Evolutionary conservation across 2,888 invertebrate genomes (phyloP).

Genomic region (Steinernema carpocapsae): DNA sequence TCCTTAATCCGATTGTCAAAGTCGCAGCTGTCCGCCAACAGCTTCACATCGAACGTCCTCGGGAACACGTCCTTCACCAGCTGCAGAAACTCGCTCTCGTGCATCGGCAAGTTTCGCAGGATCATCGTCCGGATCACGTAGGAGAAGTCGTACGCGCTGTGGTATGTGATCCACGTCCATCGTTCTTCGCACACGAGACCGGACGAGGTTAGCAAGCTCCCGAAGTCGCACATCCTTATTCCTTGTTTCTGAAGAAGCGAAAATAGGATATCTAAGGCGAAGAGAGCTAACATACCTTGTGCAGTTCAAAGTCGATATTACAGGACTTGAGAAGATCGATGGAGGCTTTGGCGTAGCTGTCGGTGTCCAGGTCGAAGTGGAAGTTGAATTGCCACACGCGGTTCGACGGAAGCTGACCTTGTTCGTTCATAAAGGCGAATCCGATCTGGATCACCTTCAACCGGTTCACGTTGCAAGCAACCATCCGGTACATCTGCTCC

Average conservation of each 20-base stretch:
- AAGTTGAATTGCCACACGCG: slow-evolving; percentile 99
- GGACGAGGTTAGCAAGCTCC: slow-evolving; percentile 94
- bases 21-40: slow-evolving; percentile 85
- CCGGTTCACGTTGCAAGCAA: slow-evolving; percentile 95
- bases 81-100: slow-evolving; percentile 89
- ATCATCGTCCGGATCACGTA: slow-evolving; percentile 77
- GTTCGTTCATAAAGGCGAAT: slow-evolving; percentile 95
- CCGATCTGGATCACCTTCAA: slow-evolving; percentile 88
- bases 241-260: slow-evolving; percentile 76
- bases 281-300: slow-evolving; percentile 78
- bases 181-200: slow-evolving; percentile 93
- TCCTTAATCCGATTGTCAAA: too few species aligned
- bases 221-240: slow-evolving; percentile 94
- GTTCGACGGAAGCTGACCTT: slow-evolving; percentile 79
- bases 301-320: slow-evolving; percentile 96
- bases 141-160: slow-evolving; percentile 98
- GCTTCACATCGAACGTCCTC: slow-evolving; percentile 97
- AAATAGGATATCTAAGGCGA: background rate
- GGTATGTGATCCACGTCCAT: slow-evolving; percentile 97
- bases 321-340: slow-evolving; percentile 90
- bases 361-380: slow-evolving; percentile 92
- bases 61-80: slow-evolving; percentile 78
- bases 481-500: slow-evolving; percentile 75
- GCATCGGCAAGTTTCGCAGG: slow-evolving; percentile 82
- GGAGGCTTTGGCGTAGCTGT: slow-evolving; percentile 96